phyloP scores from a whole-genome alignment of 2,113 vertebrate genomes.

The Naja naja region DNA sequence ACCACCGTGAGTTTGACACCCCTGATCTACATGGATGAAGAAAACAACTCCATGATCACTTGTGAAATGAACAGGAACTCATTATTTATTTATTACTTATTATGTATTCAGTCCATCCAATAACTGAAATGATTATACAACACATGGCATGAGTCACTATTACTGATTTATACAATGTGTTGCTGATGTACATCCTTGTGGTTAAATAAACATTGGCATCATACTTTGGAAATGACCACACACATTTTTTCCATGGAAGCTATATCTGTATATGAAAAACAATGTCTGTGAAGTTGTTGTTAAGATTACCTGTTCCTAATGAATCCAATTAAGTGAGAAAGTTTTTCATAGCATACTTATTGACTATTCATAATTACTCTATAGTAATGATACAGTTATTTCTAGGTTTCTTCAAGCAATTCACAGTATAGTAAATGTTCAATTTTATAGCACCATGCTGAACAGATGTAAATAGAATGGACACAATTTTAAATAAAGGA shows the following conservation, averaged over 20 bases:
- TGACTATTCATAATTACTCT: neutral
- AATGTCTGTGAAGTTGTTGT: neutral
- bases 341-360: neutral
- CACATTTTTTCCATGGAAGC: slow-evolving; percentile 9
- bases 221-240: neutral
- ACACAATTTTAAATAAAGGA: neutral
- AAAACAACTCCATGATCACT: neutral
- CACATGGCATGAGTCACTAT: neutral
- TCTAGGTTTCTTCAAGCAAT: neutral
- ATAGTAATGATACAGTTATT: neutral
- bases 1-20: too few relatives aligned
- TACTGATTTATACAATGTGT: slow-evolving; percentile 3
- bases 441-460: neutral
- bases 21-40: neutral
- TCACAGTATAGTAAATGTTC: neutral
- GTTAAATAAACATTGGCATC: slow-evolving; percentile 2
- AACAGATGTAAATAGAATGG: neutral
- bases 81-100: neutral
- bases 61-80: neutral
- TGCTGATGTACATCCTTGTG: neutral
- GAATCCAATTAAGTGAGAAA: neutral
- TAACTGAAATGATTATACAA: neutral
- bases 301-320: neutral
- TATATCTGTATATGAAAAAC: neutral
- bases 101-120: neutral